Conservation (phyloP, 2,888 invertebrate species). For the Serrognathus titanus region DNA sequence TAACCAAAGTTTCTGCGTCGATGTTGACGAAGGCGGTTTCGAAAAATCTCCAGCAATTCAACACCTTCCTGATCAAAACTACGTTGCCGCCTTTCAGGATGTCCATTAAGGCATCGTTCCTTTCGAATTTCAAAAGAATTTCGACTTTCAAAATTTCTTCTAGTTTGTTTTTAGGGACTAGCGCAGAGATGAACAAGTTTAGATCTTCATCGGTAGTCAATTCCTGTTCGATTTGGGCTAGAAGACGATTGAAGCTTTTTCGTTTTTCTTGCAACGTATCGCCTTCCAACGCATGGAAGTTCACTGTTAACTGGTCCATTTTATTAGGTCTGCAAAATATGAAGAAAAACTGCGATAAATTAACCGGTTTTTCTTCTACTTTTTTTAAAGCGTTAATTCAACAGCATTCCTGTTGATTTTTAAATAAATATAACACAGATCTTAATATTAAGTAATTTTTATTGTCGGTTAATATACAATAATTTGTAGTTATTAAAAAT, state of each 20-base stretch:
- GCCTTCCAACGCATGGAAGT: slow-evolving; percentile 9
- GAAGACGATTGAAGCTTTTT: slow-evolving; percentile 13
- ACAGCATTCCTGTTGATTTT: too few species aligned
- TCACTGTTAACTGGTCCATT: slow-evolving; percentile 4
- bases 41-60: slow-evolving; percentile 10
- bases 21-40: slow-evolving; percentile 6
- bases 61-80: slow-evolving; percentile 13
- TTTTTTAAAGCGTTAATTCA: too few species aligned
- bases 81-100: slow-evolving; percentile 15
- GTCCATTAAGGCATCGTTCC: slow-evolving; percentile 9
- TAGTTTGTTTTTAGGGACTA: slow-evolving; percentile 10
- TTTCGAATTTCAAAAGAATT: slow-evolving; percentile 13
- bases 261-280: slow-evolving; percentile 9
- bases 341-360: too few species aligned
- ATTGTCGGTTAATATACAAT: too few species aligned
- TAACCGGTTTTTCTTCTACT: too few species aligned
- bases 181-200: slow-evolving; percentile 5
- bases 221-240: background rate
- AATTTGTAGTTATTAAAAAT: too few species aligned
- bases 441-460: too few species aligned
- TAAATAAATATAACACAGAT: too few species aligned
- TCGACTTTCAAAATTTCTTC: slow-evolving; percentile 21
- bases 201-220: slow-evolving; percentile 1
- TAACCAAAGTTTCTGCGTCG: slow-evolving; percentile 4
- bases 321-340: background rate